Percentiles rank a stretch among this genome's conserved stretches.
Conservation (phyloP, 2,888 invertebrate genomes). For the Drosophila basisetae region DNA sequence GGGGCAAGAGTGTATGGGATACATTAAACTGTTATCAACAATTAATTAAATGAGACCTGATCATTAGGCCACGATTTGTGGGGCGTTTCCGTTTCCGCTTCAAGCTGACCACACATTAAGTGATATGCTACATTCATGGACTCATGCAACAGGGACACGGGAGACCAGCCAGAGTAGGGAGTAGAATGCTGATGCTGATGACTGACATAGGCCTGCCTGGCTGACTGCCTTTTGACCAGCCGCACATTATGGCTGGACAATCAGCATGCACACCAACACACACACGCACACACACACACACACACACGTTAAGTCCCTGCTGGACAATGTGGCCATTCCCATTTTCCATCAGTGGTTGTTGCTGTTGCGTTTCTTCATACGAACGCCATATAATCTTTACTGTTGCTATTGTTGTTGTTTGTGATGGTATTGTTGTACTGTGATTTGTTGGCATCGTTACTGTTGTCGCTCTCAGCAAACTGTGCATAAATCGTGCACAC, state of each 20-base stretch:
- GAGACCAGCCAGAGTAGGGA: neutral
- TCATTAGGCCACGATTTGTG: slow-evolving; percentile 80
- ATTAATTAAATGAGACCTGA: slow-evolving; percentile 77
- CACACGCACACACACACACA: slow-evolving; percentile 2
- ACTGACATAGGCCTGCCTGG: slow-evolving; percentile 20
- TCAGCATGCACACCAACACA: slow-evolving; percentile 45
- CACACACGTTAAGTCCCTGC: slow-evolving; percentile 27
- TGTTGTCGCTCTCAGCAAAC: slow-evolving; percentile 81
- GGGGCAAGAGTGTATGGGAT: neutral
- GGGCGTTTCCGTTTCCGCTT: slow-evolving; percentile 72
- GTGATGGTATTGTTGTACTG: slow-evolving; percentile 42
- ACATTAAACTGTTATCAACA: slow-evolving; percentile 75
- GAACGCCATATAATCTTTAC: slow-evolving; percentile 57
- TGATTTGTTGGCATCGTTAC: slow-evolving; percentile 80
- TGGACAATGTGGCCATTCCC: slow-evolving; percentile 49
- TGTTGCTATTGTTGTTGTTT: slow-evolving; percentile 19
- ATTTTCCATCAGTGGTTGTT: slow-evolving; percentile 34
- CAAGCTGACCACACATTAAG: slow-evolving; percentile 63
- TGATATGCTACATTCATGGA: slow-evolving; percentile 54
- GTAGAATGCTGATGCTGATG: slow-evolving; percentile 5
- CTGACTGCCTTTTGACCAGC: slow-evolving; percentile 27
- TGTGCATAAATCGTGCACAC: slow-evolving; percentile 77
- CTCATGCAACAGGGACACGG: slow-evolving; percentile 8
- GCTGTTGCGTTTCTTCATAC: slow-evolving; percentile 55
- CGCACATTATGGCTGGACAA: slow-evolving; percentile 60